Percentiles rank a stretch among this genome's conserved stretches.
Conservation (phyloP, 2,113 vertebrate genomes). For the Phycodurus eques region DNA sequence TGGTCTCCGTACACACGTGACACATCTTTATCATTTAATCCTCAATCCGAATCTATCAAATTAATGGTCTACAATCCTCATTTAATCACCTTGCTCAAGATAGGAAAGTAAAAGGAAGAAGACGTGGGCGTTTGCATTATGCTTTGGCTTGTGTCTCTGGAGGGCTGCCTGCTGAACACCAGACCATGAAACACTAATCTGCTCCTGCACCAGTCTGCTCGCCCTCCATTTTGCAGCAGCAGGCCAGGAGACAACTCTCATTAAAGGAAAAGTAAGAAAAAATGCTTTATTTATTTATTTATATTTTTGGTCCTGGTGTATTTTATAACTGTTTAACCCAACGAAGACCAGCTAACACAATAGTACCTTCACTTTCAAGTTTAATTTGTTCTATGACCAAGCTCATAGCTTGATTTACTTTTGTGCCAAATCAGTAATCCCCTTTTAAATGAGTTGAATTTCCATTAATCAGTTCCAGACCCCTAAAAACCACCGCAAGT, state of each 20-base stretch:
- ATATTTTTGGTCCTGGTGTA: not conserved
- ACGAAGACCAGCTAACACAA: not conserved
- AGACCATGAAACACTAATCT: slow-evolving; percentile 63
- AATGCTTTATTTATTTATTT: not conserved
- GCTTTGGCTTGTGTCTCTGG: slow-evolving; percentile 8
- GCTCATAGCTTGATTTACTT: too few species aligned
- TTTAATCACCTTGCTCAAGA: not conserved
- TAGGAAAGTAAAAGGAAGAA: not conserved
- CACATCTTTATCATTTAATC: not conserved
- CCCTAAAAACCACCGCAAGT: too few species aligned
- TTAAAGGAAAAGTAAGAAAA: slow-evolving; percentile 3
- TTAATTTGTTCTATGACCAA: too few species aligned
- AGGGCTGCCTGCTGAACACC: slow-evolving; percentile 42
- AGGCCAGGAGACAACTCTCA: not conserved
- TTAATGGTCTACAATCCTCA: not conserved
- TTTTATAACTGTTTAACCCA: not conserved
- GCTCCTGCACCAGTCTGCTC: slow-evolving; percentile 37
- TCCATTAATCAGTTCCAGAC: too few species aligned
- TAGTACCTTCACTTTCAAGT: too few species aligned
- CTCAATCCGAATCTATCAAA: not conserved
- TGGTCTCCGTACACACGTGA: too few species aligned
- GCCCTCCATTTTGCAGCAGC: slow-evolving; percentile 49
- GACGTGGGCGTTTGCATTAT: slow-evolving; percentile 2
- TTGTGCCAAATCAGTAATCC: too few species aligned
- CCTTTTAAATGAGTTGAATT: too few species aligned